Base-by-base conservation (phyloP, 2,113 vertebrate genomes). In the Athene noctua region DNA sequence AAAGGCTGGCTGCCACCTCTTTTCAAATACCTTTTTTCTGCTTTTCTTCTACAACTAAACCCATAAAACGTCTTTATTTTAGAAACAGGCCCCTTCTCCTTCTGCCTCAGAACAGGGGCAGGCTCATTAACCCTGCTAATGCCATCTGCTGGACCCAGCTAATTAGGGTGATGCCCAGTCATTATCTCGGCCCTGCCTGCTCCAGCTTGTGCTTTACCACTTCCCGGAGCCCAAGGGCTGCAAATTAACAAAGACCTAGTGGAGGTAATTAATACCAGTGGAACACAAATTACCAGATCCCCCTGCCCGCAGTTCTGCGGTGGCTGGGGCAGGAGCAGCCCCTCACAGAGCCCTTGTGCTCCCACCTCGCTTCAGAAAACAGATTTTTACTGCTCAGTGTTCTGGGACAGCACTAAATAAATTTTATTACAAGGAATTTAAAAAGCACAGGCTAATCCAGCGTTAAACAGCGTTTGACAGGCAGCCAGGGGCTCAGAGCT, bases 291-390 rank as follows among this genome's bases (percentile, higher is more conserved):
- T 21, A 59, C 13, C 3, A 1, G 9, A 26, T 36, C 23, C 13
- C 12, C 1, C 14, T 0, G 3, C 15, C 27, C 3, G 2, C 1
- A 3, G 11, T 5, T 17, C 16, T 46, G 44, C 16, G 44, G 14
- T 44, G 42, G 42, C 42, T 15, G 15, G 30, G 17, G 27, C 17
- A 11, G 54, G 16, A 18, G 30, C 29, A 2, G 40, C 16, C 47
- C 47, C n/a, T 52, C 47, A 10, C 47, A 10, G 21, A 19, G n/a
- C 46, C 23, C 34, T 17, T 44, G 51, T 4, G 13, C 1, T 7
- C 49, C 38, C 2, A 0, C 4, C 0, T 7, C 19, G 3, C 63
- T 25, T n/a, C 59, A 1, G 0, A 4, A 3, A 26, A 47, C 0
- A 23, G 26, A 47, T 3, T 51, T 44, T 38, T 51, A 52, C 72